Percentiles rank a stretch among this genome's conserved stretches.
phyloP scores from a whole-genome alignment of 2,113 vertebrate genomes.

The Sander vitreus region DNA sequence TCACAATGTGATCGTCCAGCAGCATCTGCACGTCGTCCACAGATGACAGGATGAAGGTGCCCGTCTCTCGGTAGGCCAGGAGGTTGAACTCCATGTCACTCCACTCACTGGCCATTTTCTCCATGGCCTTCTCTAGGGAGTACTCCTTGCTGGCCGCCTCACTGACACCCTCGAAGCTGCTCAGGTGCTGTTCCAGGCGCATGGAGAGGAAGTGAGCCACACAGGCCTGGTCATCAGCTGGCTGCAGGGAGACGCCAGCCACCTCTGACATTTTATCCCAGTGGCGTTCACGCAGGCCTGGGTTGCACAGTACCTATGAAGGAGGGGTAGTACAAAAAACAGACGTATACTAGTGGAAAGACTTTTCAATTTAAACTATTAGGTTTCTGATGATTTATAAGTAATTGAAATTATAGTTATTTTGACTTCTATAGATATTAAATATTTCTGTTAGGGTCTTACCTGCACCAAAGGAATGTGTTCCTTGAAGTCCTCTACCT shows the following conservation, averaged over 20 bases:
- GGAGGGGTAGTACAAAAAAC: background rate
- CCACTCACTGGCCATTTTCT: constrained; percentile 89
- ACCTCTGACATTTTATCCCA: constrained; percentile 88
- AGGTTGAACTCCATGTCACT: constrained; percentile 86
- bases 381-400: background rate
- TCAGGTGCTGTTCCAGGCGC: constrained; percentile 84
- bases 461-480: constrained; percentile 89
- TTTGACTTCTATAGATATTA: background rate
- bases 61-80: constrained; percentile 86
- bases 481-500: constrained; percentile 88
- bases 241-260: constrained; percentile 81
- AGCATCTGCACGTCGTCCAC: constrained; percentile 91
- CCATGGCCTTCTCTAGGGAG: constrained; percentile 89
- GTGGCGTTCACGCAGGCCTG: constrained; percentile 87
- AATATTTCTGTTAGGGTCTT: background rate
- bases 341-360: background rate
- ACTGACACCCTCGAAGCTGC: constrained; percentile 86
- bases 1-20: constrained; percentile 91
- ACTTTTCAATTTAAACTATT: background rate
- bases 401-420: background rate
- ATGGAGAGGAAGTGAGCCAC: constrained; percentile 86
- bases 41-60: constrained; percentile 88
- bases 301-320: constrained; percentile 88
- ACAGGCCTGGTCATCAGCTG: constrained; percentile 78
- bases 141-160: constrained; percentile 90